Conservation (phyloP, 2,797 vertebrate genomes). For the Tokudaia muenninki region DNA sequence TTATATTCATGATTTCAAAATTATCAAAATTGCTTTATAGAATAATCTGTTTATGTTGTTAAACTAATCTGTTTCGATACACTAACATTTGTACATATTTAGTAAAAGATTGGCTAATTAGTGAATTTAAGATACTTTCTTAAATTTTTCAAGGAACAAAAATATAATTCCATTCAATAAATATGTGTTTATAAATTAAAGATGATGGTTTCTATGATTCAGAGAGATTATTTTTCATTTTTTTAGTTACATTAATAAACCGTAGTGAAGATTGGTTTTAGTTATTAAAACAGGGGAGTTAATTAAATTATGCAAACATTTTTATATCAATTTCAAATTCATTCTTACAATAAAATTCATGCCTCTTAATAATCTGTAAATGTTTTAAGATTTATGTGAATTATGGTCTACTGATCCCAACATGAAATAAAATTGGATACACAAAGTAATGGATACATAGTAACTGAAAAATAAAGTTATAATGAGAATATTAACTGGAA, state of each 20-base stretch:
- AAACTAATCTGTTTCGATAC: too few species aligned
- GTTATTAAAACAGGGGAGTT: not conserved
- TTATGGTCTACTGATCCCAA: not conserved
- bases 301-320: not conserved
- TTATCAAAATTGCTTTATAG: not conserved
- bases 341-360: not conserved
- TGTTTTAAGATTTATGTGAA: not conserved
- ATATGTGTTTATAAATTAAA: not conserved
- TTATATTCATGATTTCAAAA: not conserved
- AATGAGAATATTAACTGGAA: not conserved
- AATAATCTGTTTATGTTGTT: not conserved
- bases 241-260: not conserved
- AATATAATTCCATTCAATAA: not conserved
- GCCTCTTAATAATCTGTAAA: not conserved
- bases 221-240: not conserved
- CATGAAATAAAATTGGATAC: not conserved
- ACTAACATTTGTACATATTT: not conserved
- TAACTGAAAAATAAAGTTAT: not conserved
- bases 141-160: not conserved
- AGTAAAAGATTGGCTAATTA: not conserved
- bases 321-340: not conserved
- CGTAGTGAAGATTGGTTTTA: not conserved
- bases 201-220: not conserved
- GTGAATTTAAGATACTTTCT: not conserved
- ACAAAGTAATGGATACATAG: not conserved